Evolutionary conservation across 23 tunicate genomes (phyloP), one percentile per base, ranked within the genome.

Genomic region (Oikopleura vanhoeffeni): DNA sequence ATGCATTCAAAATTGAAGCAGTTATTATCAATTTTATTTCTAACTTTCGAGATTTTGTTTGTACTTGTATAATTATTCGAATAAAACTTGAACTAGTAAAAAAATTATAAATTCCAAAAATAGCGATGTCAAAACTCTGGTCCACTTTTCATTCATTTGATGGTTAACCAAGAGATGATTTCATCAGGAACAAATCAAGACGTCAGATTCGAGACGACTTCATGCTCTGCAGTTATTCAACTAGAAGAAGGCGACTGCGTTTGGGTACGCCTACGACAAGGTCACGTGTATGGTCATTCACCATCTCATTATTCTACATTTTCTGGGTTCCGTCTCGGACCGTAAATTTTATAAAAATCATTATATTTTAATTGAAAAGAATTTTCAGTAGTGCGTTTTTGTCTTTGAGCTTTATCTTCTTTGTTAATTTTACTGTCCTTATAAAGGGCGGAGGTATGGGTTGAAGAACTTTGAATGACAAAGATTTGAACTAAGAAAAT

Each of bases 221-320:
- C 85, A 34, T 87, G 91, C 34, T 86, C 91, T 30, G 83, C 96
- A 0, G 99, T 91, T 27, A 49, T 95, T 2, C 85, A 41, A 57
- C 85, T 95, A 40, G 57, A 41, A 0, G 87, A 89, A 0, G 99
- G 96, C 32, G 99, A 95, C 85, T 91, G 86, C 0, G 84, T 95
- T 40, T 95, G 99, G 99, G 92, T 95, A 40, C 85, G 96, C 40
- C 83, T 95, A 75, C 90, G 92, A 2, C 91, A 91, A 67, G 99
- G 99, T 0, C 87, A 84, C 8, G 91, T 89, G 35, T 89, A 88
- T 84, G 99, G 99, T 0, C 91, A 89, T 79, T 71, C 86, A 33
- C 91, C 89, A 18, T 84, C 96, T 1, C 96, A 95, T 76, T 88
- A 90, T 83, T 84, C 96, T 33, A 88, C 99, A 1, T 95, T 95